Evolutionary conservation across 2,797 vertebrate genomes (phyloP), one percentile per base, ranked within the genome.

Genomic region (Molossus molossus): DNA sequence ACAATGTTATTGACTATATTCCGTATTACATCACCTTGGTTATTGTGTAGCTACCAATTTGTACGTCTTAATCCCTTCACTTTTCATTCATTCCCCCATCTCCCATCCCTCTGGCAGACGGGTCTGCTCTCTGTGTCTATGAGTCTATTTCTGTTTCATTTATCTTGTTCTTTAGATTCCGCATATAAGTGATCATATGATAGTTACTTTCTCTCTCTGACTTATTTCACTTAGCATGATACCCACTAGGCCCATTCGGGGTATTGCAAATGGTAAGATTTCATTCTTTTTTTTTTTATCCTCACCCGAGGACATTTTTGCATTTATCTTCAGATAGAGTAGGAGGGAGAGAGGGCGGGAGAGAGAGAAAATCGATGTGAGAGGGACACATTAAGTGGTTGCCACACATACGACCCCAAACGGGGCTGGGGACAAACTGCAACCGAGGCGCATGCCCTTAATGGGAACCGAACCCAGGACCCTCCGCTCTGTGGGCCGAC

Each of bases 1-100:
- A 18, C 1, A 18, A 17, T 17, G 4, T 2, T n/a, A 4, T 18
- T 18, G n/a, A 33, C n/a, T 3, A n/a, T 33, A 18, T 33, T n/a
- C 8, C 3, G n/a, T 18, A n/a, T n/a, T 20, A 53, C 50, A 4
- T 18, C 65, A 15, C 65, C 21, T 8, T 67, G 65, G 9, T 17
- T 20, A 1, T 14, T 18, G 0, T 33, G n/a, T 33, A n/a, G 17
- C 65, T 20, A 17, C 65, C 65, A 2, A 27, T 33, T 33, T 3
- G 1, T 18, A 10, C 65, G 18, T 67, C 65, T 33, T 65, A 3
- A 20, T 9, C n/a, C 15, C 65, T 18, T 33, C 17, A 4, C 65
- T 20, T 33, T 9, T 17, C n/a, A 33, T 29, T 13, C 62, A 8
- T 18, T n/a, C 14, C 7, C 15, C 64, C 65, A 13, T 9, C 65